Conservation (phyloP, 2,888 invertebrate species). For the Lasioglossum vierecki region DNA sequence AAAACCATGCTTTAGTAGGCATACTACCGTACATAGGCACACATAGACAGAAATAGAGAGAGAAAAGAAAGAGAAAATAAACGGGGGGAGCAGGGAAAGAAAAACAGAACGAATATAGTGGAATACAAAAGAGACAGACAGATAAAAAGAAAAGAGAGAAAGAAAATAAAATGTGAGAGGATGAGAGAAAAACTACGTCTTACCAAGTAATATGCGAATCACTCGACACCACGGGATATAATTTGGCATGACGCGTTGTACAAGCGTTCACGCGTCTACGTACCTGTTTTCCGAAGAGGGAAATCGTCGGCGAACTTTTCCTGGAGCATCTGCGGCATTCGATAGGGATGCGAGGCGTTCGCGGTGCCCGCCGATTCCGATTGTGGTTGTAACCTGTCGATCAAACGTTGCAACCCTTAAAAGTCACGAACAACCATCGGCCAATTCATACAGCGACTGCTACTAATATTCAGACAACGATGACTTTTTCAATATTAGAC, state of each 20-base stretch:
- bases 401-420: neutral
- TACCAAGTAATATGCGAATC: constrained; percentile 59
- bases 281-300: constrained; percentile 97
- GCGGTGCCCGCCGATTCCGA: constrained; percentile 79
- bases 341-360: constrained; percentile 89
- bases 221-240: constrained; percentile 36
- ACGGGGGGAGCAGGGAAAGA: neutral
- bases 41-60: constrained; percentile 44
- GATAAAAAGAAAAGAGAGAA: neutral
- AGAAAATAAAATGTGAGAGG: neutral
- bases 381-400: constrained; percentile 80
- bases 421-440: neutral
- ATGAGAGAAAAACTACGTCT: constrained; percentile 58
- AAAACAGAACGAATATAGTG: neutral
- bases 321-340: constrained; percentile 87
- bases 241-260: constrained; percentile 13
- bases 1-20: constrained; percentile 79
- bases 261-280: constrained; percentile 68
- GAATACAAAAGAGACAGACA: neutral
- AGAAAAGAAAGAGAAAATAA: constrained; percentile 34
- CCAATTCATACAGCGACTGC: too few relatives aligned
- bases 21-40: constrained; percentile 76
- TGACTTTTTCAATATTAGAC: too few relatives aligned
- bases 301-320: constrained; percentile 91
- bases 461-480: too few relatives aligned